Conservation (phyloP, 2,888 invertebrate species). For the Rutpela maculata region DNA sequence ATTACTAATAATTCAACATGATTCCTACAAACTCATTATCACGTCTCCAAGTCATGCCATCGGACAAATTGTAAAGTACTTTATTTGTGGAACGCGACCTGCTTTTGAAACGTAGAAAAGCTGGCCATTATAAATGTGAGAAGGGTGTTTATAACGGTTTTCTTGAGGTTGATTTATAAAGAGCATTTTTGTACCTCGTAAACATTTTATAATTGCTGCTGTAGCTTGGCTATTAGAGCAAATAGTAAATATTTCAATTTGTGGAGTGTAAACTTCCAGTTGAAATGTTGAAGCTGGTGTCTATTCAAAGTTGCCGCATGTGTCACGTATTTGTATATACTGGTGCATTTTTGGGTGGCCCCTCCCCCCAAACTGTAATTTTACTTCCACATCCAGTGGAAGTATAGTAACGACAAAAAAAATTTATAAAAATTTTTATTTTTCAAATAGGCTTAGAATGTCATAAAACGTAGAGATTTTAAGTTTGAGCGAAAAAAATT, state of each 20-base stretch:
- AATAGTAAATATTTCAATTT: not conserved
- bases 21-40: constrained; percentile 1
- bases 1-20: constrained; percentile 7
- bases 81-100: constrained; percentile 5
- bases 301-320: no score
- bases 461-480: no score
- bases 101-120: constrained; percentile 5
- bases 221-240: not conserved
- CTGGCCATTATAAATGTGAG: not conserved
- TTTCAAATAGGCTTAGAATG: no score
- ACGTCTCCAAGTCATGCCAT: constrained; percentile 4
- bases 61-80: constrained; percentile 18
- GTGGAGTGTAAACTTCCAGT: not conserved
- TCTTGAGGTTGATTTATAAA: constrained; percentile 6
- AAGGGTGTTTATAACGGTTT: constrained; percentile 21
- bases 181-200: not conserved
- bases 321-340: no score
- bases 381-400: no score
- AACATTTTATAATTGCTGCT: constrained; percentile 1
- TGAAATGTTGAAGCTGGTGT: no score
- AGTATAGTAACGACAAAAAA: no score
- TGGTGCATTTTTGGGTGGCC: no score
- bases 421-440: no score
- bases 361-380: no score
- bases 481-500: no score